Percentiles rank a stretch among this genome's conserved stretches.
Conservation (phyloP, 2,113 vertebrate species). For the Steatornis caripensis region DNA sequence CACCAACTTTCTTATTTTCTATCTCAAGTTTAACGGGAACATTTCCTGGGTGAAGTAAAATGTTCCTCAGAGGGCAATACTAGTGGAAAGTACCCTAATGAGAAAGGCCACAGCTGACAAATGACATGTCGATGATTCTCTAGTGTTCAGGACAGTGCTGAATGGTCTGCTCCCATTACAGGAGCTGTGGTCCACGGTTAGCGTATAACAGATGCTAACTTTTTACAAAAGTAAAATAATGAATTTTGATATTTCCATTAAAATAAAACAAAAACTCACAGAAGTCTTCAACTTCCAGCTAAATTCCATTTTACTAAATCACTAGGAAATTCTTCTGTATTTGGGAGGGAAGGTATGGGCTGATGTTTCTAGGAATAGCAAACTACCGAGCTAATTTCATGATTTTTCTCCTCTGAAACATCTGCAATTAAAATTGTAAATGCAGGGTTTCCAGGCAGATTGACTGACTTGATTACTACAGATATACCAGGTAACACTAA, state of each 20-base stretch:
- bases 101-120: not conserved
- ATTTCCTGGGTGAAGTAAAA: not conserved
- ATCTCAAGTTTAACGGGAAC: not conserved
- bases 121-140: not conserved
- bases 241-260: not conserved
- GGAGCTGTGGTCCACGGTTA: not conserved
- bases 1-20: not conserved
- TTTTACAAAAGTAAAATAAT: not conserved
- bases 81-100: not conserved
- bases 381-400: not conserved
- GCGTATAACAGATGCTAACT: not conserved
- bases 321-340: not conserved
- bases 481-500: not conserved
- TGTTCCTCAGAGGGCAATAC: rapidly evolving
- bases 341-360: not conserved
- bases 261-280: not conserved
- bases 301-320: not conserved
- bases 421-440: not conserved
- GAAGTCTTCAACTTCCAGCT: not conserved
- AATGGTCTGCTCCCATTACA: not conserved
- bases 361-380: not conserved
- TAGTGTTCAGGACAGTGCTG: not conserved
- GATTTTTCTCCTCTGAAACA: not conserved
- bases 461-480: not conserved
- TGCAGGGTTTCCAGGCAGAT: not conserved